These are phyloP conservation scores for Oncopodura yosiiana DNA, from an alignment of 1,140 invertebrate species.

Conservation along the genomic window DNA sequence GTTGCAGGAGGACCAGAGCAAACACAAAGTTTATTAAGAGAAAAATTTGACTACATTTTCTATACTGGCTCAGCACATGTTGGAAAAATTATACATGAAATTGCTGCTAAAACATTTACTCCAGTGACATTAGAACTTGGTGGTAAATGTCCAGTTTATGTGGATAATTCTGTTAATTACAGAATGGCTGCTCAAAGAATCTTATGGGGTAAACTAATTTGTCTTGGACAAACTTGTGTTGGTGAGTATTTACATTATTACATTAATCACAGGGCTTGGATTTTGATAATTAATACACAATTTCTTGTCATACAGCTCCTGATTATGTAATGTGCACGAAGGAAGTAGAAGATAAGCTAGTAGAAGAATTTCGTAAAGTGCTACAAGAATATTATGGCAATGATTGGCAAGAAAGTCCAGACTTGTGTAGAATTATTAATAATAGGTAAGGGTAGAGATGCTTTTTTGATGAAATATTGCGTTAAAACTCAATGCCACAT, in stretches of 20 bases:
- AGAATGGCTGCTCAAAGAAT: conserved; percentile 42
- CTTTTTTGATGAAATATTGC: too few species aligned
- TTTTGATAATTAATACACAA: background rate
- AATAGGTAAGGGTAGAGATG: too few species aligned
- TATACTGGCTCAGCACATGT: conserved; percentile 52
- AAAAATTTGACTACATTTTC: conserved; percentile 55
- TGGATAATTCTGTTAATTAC: conserved; percentile 40
- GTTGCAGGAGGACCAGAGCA: conserved; percentile 35
- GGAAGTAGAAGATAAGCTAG: conserved; percentile 35
- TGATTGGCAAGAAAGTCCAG: conserved; percentile 41
- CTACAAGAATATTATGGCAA: conserved; percentile 47
- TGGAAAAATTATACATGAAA: conserved; percentile 48
- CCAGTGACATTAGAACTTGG: conserved; percentile 56
- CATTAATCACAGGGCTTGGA: background rate
- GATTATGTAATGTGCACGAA: conserved; percentile 53
- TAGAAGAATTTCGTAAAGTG: conserved; percentile 36
- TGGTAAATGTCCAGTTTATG: conserved; percentile 43
- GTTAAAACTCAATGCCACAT: too few species aligned
- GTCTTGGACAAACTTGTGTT: conserved; percentile 56
- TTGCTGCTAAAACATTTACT: conserved; percentile 52
- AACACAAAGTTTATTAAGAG: conserved; percentile 46
- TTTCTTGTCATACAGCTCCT: conserved; percentile 43
- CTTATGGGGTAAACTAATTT: conserved; percentile 49
- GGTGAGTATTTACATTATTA: conserved; percentile 22
- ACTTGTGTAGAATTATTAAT: conserved; percentile 49